Base-by-base conservation (phyloP, 1,140 invertebrate genomes). In the Temnothorax nylanderi region DNA sequence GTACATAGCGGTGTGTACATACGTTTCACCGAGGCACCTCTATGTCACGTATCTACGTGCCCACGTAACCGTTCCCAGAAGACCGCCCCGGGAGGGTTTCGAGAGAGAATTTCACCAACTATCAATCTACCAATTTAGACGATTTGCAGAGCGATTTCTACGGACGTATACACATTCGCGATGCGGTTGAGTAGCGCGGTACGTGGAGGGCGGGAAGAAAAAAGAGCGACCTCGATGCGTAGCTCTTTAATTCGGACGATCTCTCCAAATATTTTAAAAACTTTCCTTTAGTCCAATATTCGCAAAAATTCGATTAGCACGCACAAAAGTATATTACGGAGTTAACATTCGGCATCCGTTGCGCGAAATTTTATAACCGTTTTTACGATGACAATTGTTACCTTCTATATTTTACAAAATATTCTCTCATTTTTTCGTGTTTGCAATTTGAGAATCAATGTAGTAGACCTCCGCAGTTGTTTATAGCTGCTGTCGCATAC, bases 101-200 rank as follows among this genome's bases (percentile, higher is more conserved):
- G 34, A 47, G 13, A 47, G 51, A 47, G 51, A 81, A 69, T 81
- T 71, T 71, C 32, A 26, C 77, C 64, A 34, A 47, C 64, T 44
- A 65, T 58, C n/a, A 58, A 71, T 71, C 49, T 34, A 56, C 1
- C 34, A 26, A 32, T 71, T 34, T 21, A 26, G 49, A 44, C 34
- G 37, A 81, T 71, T 81, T 71, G 11, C 21, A 7, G 37, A 44
- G 47, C 64, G 49, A 81, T 71, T 81, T 71, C 21, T 44, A 54
- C n/a, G n/a, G 47, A 32, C 18, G 32, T 41, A 18, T 47, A 26
- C 26, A 26, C 26, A 80, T 21, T 54, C n/a, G 41, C 44, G 34
- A 69, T 69, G 34, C 60, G 21, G 62, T 69, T 37, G 1, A 10
- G 0, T 11, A 26, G 54, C 21, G n/a, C 5, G 37, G 0, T 58